A percentile compares a stretch with the other conserved stretches of the same genome.
These are phyloP conservation scores for Coreius guichenoti DNA, from an alignment of 2,797 vertebrate genomes.

Conservation along the genomic window DNA sequence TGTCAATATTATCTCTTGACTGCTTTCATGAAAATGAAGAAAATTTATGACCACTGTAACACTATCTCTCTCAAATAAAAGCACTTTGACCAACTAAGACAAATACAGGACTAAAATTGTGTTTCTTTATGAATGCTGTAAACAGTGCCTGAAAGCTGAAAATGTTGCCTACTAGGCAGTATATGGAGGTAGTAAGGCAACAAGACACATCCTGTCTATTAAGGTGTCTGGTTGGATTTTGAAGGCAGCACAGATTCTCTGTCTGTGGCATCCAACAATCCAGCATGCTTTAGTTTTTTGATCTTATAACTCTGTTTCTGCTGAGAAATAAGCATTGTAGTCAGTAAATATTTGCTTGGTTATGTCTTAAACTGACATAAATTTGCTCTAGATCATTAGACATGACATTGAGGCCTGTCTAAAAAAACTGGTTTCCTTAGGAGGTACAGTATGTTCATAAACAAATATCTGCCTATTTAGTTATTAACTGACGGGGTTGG, in stretches of 20 bases:
- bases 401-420: neutral
- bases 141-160: neutral
- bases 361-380: neutral
- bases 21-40: neutral
- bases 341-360: neutral
- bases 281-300: no score
- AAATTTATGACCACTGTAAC: neutral
- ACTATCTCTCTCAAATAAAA: neutral
- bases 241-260: neutral
- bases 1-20: neutral
- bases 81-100: constrained; percentile 1
- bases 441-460: neutral
- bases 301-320: neutral
- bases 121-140: neutral
- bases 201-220: neutral
- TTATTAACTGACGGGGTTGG: neutral
- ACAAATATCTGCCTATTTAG: neutral
- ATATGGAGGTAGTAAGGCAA: neutral
- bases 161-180: neutral
- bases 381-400: neutral
- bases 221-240: neutral
- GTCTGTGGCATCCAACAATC: neutral
- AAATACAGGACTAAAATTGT: neutral
- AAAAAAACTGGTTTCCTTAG: neutral
- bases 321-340: neutral